Evolutionary conservation across 2,113 vertebrate genomes (phyloP).

Genomic region (Poeciliopsis occidentalis): DNA sequence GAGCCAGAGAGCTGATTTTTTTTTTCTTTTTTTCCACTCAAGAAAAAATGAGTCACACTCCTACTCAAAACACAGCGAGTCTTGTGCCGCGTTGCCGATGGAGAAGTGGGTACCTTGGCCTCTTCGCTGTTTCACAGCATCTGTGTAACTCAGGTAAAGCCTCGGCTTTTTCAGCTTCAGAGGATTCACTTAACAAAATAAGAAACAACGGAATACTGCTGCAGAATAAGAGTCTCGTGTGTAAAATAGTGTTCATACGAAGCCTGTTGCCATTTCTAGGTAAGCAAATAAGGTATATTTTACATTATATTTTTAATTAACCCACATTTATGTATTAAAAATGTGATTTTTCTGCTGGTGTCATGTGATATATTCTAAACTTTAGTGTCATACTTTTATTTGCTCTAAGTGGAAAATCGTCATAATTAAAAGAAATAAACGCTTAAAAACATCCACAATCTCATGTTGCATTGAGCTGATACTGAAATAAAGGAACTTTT

Average conservation of each 20-base stretch:
- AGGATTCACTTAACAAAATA: background rate
- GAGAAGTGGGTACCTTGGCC: conserved; percentile 49
- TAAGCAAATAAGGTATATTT: too few species aligned
- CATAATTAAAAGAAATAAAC: too few species aligned
- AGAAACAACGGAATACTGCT: background rate
- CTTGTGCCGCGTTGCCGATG: conserved; percentile 51
- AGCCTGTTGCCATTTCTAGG: background rate
- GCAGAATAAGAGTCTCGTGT: background rate
- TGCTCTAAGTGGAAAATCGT: too few species aligned
- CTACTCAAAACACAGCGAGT: conserved; percentile 71
- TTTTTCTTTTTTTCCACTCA: conserved; percentile 60
- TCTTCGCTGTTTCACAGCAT: conserved; percentile 30
- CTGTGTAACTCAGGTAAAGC: conserved; percentile 15
- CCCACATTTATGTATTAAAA: too few species aligned
- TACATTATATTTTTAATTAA: too few species aligned
- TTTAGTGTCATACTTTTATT: too few species aligned
- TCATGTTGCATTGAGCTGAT: too few species aligned
- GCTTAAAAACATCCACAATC: too few species aligned
- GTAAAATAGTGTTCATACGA: background rate
- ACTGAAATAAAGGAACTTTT: too few species aligned
- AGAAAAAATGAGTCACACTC: conserved; percentile 76
- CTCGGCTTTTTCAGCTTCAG: background rate
- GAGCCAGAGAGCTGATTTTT: conserved; percentile 69
- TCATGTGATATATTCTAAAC: too few species aligned
- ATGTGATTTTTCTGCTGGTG: too few species aligned